Percentiles rank a stretch among this genome's conserved stretches.
Evolutionary conservation across 2,113 vertebrate genomes (phyloP).

Genomic region (Microcebus ravelobensis): DNA sequence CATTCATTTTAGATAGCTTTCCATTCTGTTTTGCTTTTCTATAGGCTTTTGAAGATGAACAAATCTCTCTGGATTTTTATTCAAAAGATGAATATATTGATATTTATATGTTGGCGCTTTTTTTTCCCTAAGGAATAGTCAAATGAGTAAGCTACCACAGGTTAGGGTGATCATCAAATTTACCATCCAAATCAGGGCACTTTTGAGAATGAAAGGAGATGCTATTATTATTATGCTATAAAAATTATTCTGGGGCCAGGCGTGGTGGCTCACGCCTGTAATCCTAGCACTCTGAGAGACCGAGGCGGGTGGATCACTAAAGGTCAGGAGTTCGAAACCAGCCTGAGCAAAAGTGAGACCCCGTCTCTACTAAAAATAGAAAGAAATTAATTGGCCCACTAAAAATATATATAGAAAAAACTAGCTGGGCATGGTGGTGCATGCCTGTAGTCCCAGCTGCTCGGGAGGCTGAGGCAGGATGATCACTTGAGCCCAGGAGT

Average conservation of each 20-base stretch:
- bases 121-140: not conserved
- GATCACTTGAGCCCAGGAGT: no score
- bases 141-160: not conserved
- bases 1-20: slow-evolving; percentile 13
- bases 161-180: not conserved
- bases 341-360: no score
- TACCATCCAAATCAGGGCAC: not conserved
- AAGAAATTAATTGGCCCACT: no score
- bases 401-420: no score
- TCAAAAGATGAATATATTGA: not conserved
- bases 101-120: not conserved
- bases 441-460: no score
- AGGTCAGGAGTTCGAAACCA: no score
- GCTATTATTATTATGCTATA: not conserved
- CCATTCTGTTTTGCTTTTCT: slow-evolving; percentile 23
- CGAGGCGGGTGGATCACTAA: no score
- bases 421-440: no score
- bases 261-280: no score
- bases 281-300: no score
- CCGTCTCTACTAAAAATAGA: no score
- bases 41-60: not conserved
- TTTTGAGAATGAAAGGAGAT: slow-evolving; percentile 14
- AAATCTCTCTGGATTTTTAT: slow-evolving; percentile 3
- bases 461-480: no score
- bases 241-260: slow-evolving; percentile 6